phyloP scores from a whole-genome alignment of 2,888 invertebrate species.

The Drosophila mettleri region DNA sequence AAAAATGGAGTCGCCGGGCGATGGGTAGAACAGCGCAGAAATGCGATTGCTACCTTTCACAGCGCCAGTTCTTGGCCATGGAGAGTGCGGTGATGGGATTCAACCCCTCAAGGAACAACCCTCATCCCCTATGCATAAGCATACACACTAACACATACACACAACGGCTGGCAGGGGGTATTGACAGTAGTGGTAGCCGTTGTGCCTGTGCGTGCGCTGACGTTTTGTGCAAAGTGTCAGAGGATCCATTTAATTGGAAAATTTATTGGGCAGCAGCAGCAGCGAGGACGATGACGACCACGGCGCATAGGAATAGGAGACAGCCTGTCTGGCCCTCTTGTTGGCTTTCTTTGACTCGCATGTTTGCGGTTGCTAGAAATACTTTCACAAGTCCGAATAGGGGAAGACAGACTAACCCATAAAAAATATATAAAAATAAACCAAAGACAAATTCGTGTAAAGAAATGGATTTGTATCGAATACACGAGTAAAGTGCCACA shows the following conservation, averaged over 20 bases:
- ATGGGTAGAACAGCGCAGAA: conserved; percentile 26
- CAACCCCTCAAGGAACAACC: conserved; percentile 75
- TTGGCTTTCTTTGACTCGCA: conserved; percentile 67
- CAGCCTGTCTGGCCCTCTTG: conserved; percentile 72
- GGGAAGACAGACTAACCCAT: conserved; percentile 23
- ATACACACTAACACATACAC: conserved; percentile 8
- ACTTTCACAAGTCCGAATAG: conserved; percentile 54
- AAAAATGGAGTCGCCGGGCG: conserved; percentile 71
- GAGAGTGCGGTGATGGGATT: conserved; percentile 64
- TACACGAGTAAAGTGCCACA: conserved; percentile 48
- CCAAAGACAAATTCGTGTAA: conserved; percentile 62
- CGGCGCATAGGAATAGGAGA: conserved; percentile 48
- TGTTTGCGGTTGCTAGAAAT: conserved; percentile 77
- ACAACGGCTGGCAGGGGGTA: conserved; percentile 64
- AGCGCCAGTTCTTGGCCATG: conserved; percentile 74
- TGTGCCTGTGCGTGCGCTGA: conserved; percentile 58
- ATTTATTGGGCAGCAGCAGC: conserved; percentile 76
- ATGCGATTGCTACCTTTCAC: conserved; percentile 72
- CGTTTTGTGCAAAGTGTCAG: conserved; percentile 79
- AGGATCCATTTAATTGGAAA: conserved; percentile 82
- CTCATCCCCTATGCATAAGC: conserved; percentile 67
- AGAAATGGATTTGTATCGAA: conserved; percentile 54
- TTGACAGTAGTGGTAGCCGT: conserved; percentile 53
- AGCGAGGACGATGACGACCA: not conserved
- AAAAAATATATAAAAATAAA: conserved; percentile 28